Evolutionary conservation across 1,140 invertebrate genomes (phyloP), one percentile per base, ranked within the genome.

Genomic region (Pseudoatta argentina): DNA sequence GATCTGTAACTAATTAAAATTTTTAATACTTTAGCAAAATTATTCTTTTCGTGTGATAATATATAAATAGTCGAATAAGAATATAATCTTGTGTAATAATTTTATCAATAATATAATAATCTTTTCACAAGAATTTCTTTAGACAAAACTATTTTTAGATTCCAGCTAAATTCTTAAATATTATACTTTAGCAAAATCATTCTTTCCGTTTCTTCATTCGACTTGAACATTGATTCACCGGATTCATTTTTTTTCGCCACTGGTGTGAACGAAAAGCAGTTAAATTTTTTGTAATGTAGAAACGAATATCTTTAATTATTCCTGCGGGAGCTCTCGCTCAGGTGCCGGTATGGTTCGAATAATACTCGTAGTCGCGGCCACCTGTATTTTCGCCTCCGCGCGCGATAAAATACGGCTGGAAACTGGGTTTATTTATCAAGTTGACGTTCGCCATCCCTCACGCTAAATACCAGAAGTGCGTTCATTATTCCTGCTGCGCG

Each of bases 381-480:
- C 85, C 90, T 90, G 85, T 90, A 66, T 87, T 88, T 89, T 88
- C 78, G 79, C 86, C 73, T 88, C 85, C 69, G 27, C 24, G 72
- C 81, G 64, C 88, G 66, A 87, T 91, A 88, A 91, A 88, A 78
- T 85, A 91, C 79, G 55, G 48, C 55, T 59, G 78, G 78, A 89
- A 90, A 89, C 71, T 89, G 75, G 83, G 91, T 92, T 92, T 91
- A 92, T 92, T 90, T 83, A 92, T 92, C 91, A 92, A 30, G 55
- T 61, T 86, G 91, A 91, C 89, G 69, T 82, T 51, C 67, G 34
- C 83, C 87, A 92, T 92, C 71, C 82, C 71, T 92, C 91, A 92
- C 77, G 87, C 86, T 91, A 89, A 92, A 91, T 92, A 92, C 91
- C 91, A 90, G 88, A 89, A 92, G 91, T 92, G 64, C 87, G 89